Evolutionary conservation across 2,888 invertebrate species (phyloP), one percentile per base, ranked within the genome.

Genomic region (Ligdia adustata): DNA sequence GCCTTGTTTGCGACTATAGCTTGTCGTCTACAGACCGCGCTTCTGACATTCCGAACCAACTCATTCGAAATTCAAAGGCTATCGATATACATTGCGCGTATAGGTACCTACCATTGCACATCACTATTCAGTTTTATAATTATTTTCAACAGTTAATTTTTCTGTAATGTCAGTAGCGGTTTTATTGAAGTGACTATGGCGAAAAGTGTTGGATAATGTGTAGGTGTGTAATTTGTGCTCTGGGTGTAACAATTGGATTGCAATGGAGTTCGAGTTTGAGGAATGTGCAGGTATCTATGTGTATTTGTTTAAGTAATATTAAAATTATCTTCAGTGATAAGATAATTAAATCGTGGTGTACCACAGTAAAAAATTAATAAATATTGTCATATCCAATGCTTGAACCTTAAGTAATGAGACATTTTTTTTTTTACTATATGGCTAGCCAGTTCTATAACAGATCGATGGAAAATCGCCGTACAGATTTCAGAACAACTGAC

Each of bases 251-350:
- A 5, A 16, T 24, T 24, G 7, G 27, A 18, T 9, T 28, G 31
- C 15, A 6, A 57, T 60, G 60, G 57, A 60, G 40, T 26, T 50
- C n/a, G 60, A 60, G 26, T 49, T 38, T 22, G 60, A 61, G 31
- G 59, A 56, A 31, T 28, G 38, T 31, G 27, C 55, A 45, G 59
- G 62, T 63, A 18, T 31, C 24, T 41, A 22, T 40, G n/a, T 12
- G 16, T 40, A 24, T 35, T 35, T 47, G 12, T 24, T 32, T 27
- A 15, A 39, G 39, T 28, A 33, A 29, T 37, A 31, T 28, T 35
- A 35, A 44, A 29, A 35, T 31, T 45, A 34, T 42, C 20, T 20
- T 34, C 1, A 6, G n/a, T 13, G 42, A 20, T 42, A 42, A 28
- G 13, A 34, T 15, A 34, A 24, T 13, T 5, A 11, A 22, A 22